These are phyloP conservation scores for Nemurella pictetii DNA, from an alignment of 2,888 invertebrate species.

Conservation along the genomic window DNA sequence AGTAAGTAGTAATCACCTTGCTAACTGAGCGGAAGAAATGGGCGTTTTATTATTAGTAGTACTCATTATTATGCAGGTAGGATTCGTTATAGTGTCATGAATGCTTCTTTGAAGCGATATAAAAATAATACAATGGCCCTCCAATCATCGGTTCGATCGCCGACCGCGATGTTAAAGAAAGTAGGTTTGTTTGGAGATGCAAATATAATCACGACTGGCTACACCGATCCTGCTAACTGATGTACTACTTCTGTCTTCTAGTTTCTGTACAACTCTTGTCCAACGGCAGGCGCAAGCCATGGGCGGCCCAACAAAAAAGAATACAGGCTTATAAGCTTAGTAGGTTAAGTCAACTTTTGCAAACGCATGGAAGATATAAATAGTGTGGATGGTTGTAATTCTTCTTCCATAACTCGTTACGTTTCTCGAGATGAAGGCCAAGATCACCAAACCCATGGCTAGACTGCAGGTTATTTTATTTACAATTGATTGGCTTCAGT, in stretches of 20 bases:
- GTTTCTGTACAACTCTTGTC: no score
- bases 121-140: background rate
- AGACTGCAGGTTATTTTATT: no score
- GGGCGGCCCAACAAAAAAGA: background rate
- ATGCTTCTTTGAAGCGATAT: background rate
- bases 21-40: background rate
- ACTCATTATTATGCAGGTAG: no score
- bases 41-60: background rate
- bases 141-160: background rate
- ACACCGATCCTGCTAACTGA: background rate
- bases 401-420: background rate
- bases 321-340: background rate
- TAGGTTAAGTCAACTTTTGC: background rate
- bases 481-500: background rate
- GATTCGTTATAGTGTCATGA: background rate
- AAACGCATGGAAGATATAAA: background rate
- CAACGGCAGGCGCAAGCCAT: background rate
- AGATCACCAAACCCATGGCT: background rate
- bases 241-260: background rate
- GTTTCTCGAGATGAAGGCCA: background rate
- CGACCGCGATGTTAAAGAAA: background rate
- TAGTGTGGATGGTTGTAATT: background rate
- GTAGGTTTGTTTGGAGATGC: background rate
- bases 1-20: background rate
- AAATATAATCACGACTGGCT: background rate